Evolutionary conservation across 2,797 vertebrate species (phyloP).

Genomic region (Acomys russatus): DNA sequence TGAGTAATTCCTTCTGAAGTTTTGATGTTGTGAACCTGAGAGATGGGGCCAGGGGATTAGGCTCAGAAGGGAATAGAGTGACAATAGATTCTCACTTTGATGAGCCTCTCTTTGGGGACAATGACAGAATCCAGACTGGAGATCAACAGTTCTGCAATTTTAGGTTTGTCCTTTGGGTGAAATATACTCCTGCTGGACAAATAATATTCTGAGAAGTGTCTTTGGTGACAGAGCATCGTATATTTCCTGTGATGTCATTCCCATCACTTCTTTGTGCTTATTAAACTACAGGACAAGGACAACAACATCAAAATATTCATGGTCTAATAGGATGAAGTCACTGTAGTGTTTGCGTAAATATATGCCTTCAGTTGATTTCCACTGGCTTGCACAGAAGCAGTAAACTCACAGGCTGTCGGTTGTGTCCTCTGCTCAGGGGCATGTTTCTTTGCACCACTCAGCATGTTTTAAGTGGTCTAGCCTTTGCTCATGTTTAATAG

Average conservation of each 20-base stretch:
- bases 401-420: not conserved
- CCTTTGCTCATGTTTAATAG: not conserved
- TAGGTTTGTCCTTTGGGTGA: not conserved
- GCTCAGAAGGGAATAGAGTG: not conserved
- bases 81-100: not conserved
- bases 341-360: not conserved
- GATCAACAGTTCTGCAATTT: not conserved
- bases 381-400: not conserved
- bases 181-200: not conserved
- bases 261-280: not conserved
- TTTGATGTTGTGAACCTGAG: not conserved
- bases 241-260: not conserved
- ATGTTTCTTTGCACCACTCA: not conserved
- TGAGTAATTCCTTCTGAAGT: not conserved
- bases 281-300: not conserved
- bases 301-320: not conserved
- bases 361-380: not conserved
- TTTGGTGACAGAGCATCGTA: not conserved
- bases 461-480: not conserved
- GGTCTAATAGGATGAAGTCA: not conserved
- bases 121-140: not conserved
- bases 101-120: not conserved
- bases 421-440: not conserved
- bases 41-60: not conserved
- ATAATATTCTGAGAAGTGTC: not conserved